Evolutionary conservation across 2,888 invertebrate species (phyloP).

Genomic region (Glomeris marginata): DNA sequence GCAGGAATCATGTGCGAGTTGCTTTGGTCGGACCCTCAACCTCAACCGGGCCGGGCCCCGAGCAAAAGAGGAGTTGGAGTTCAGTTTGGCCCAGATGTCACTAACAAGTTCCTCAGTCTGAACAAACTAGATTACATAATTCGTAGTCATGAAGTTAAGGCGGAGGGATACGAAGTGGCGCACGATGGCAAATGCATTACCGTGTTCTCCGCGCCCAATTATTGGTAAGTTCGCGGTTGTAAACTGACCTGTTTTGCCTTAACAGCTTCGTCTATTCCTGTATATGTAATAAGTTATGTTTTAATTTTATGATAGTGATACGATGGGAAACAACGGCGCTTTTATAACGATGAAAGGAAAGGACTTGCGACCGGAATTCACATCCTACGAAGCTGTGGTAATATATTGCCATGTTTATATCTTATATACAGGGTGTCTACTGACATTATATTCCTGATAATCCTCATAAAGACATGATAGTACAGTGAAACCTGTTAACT

Average conservation of each 20-base stretch:
- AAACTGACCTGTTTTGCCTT: background rate
- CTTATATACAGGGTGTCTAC: background rate
- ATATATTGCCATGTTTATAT: conserved; percentile 33
- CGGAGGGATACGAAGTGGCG: conserved; percentile 85
- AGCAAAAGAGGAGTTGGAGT: conserved; percentile 96
- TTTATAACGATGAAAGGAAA: conserved; percentile 88
- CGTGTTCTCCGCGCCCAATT: conserved; percentile 98
- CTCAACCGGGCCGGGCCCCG: conserved; percentile 67
- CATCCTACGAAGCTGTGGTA: conserved; percentile 88
- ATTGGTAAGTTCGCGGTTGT: conserved; percentile 52
- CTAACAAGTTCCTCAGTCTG: conserved; percentile 59
- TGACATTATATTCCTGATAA: too few relatives aligned
- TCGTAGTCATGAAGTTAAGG: conserved; percentile 94
- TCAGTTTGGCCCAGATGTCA: conserved; percentile 97
- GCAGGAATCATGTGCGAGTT: conserved; percentile 89
- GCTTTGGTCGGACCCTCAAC: conserved; percentile 97
- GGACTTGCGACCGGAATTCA: conserved; percentile 78
- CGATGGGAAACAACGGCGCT: conserved; percentile 97
- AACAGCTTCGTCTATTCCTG: background rate
- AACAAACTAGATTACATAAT: conserved; percentile 90
- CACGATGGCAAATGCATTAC: conserved; percentile 95
- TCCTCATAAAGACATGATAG: too few relatives aligned
- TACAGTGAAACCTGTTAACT: too few relatives aligned
- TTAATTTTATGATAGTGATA: conserved; percentile 54
- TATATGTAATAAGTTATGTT: background rate